Percentiles rank a stretch among this genome's conserved stretches.
These are phyloP conservation scores for Steinernema carpocapsae DNA, from an alignment of 2,888 invertebrate genomes.

Conservation along the genomic window DNA sequence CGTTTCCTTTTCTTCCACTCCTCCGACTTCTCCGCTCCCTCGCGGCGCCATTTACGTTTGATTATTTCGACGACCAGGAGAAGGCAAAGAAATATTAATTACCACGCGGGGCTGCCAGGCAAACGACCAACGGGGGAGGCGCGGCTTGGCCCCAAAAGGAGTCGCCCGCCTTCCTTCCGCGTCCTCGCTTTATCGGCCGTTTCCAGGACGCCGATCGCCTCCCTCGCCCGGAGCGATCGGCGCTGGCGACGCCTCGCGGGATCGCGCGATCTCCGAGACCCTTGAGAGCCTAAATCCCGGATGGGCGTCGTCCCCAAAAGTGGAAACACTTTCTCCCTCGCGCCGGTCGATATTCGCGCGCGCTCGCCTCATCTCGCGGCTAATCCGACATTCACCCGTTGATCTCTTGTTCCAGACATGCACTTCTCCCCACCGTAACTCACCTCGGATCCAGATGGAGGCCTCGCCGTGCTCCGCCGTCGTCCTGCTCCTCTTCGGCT, in stretches of 20 bases:
- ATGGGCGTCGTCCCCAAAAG: constrained; percentile 19
- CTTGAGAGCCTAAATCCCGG: constrained; percentile 28
- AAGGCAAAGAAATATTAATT: constrained; percentile 17
- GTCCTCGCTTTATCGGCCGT: not conserved
- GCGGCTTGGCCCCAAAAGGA: not conserved
- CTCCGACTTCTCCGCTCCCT: not conserved
- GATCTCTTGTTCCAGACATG: constrained; percentile 22
- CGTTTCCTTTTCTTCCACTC: constrained; percentile 10
- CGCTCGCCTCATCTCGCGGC: constrained; percentile 1
- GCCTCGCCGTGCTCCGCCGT: not conserved
- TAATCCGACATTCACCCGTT: not conserved
- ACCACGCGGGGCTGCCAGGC: constrained; percentile 8
- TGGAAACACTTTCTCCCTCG: constrained; percentile 29
- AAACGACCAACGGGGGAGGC: not conserved
- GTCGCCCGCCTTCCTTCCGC: no score
- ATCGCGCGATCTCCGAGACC: constrained; percentile 7
- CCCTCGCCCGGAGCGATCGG: no score
- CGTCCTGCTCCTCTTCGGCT: not conserved
- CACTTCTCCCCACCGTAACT: constrained; percentile 31
- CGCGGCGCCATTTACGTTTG: constrained; percentile 24
- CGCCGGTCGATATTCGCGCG: constrained; percentile 24
- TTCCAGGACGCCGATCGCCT: not conserved
- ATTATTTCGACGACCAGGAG: not conserved
- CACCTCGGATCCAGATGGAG: not conserved
- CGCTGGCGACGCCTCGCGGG: not conserved